Evolutionary conservation across 2,113 vertebrate genomes (phyloP), one percentile per base, ranked within the genome.

Genomic region (Poecilia latipinna): DNA sequence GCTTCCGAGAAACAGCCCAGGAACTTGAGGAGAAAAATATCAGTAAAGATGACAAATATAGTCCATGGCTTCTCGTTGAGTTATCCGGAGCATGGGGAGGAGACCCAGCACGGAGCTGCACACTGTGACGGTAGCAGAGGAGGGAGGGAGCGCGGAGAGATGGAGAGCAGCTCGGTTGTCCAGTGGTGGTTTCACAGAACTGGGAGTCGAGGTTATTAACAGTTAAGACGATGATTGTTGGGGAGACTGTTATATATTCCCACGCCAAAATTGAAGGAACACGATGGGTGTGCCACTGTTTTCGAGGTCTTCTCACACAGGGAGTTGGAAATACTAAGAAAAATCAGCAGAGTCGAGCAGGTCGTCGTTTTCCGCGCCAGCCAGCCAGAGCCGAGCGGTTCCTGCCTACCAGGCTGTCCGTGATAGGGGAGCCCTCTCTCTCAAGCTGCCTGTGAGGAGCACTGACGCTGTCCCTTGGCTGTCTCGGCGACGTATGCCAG

Each of bases 21-120:
- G n/a, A 15, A 39, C n/a, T n/a, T 15, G 0, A 35, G 73, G 0
- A 35, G 73, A 51, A 78, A 37, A 72, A 83, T 26, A 17, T 8
- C 4, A 66, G 22, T 8, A 26, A 44, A 68, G 12, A 0, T 8
- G 13, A 35, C 8, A 60, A 51, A 17, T n/a, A 48, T 82, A 80
- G 80, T 86, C 92, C 90, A 88, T 88, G 24, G 60, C 76, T 82
- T 68, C 64, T 74, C 6, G 61, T 2, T 39, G 66, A 28, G 85
- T 75, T 79, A 61, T 63, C 78, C 84, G 70, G 65, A 70, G 39
- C 26, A 61, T 24, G 17, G 72, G 13, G 63, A 71, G 77, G 70
- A n/a, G 74, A 62, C 44, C 78, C 77, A 86, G 77, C 83, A 82
- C 74, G 69, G 78, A 84, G 77, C 71, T 13, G 73, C 85, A 29